Percentiles rank a stretch among this genome's conserved stretches.
Conservation (phyloP, 30 jellyfish, hydroid and myxozoan species). For the Turritopsis dohrnii region DNA sequence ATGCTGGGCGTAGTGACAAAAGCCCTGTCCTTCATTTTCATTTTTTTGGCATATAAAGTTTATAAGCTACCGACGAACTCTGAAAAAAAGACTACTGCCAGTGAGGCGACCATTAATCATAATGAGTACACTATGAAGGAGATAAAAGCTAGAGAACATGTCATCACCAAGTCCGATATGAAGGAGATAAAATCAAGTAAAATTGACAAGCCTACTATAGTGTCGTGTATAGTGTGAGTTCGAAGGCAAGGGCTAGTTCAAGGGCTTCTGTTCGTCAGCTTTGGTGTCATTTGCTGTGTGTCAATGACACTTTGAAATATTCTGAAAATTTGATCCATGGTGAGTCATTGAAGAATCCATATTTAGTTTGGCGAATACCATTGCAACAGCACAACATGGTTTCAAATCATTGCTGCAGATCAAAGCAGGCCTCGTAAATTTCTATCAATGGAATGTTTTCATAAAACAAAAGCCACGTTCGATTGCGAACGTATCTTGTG, state of each 20-base stretch:
- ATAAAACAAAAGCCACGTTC: not conserved
- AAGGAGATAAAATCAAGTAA: not conserved
- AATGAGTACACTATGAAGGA: constrained; percentile 12
- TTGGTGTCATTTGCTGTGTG: too few species aligned
- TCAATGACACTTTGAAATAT: too few species aligned
- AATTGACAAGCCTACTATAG: not conserved
- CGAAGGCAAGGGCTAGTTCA: too few species aligned
- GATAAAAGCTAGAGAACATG: not conserved
- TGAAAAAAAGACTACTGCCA: not conserved
- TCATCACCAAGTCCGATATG: not conserved
- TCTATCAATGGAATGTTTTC: not conserved
- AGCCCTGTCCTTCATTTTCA: constrained; percentile 51
- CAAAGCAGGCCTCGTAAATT: not conserved
- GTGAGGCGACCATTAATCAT: not conserved
- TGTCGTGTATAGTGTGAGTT: not conserved
- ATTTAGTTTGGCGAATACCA: not conserved
- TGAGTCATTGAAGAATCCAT: not conserved
- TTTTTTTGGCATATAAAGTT: constrained; percentile 50
- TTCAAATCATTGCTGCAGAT: too few species aligned
- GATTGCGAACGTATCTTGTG: not conserved
- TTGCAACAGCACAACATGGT: too few species aligned
- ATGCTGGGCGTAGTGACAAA: constrained; percentile 59
- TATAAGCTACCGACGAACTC: constrained; percentile 43
- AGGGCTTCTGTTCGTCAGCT: too few species aligned
- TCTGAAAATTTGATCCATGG: too few species aligned